Percentiles rank a stretch among this genome's conserved stretches.
Evolutionary conservation across 2,797 vertebrate genomes (phyloP).

Genomic region (Champsocephalus gunnari): DNA sequence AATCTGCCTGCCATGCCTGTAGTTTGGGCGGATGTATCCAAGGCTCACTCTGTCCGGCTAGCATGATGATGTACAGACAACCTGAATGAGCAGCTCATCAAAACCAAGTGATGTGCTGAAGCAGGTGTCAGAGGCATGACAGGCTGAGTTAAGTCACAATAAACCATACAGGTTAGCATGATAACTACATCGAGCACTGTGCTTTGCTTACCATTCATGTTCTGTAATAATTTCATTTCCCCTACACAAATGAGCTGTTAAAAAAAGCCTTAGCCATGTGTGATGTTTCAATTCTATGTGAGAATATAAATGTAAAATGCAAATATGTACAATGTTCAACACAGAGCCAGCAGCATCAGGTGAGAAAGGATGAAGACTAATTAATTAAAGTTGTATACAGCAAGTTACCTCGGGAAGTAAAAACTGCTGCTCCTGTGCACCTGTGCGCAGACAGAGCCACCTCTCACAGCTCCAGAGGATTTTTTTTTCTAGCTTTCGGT

Average conservation of each 20-base stretch:
- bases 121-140: not conserved
- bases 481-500: constrained; percentile 31
- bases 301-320: not conserved
- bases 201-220: not conserved
- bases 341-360: not conserved
- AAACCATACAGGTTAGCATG: not conserved
- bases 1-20: constrained; percentile 34
- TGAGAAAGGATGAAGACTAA: not conserved
- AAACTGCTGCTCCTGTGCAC: constrained; percentile 2
- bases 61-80: constrained; percentile 10
- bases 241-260: not conserved
- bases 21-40: not conserved
- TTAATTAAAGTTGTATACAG: not conserved
- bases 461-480: constrained; percentile 54
- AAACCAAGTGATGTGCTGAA: not conserved
- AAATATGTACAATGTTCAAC: not conserved
- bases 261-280: not conserved
- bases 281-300: not conserved
- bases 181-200: not conserved
- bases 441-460: constrained; percentile 52
- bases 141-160: not conserved
- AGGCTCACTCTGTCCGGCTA: not conserved
- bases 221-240: not conserved
- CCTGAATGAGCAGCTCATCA: constrained; percentile 8
- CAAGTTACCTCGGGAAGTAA: not conserved